Base-by-base conservation (phyloP, 2,888 invertebrate species). In the Hipparchia sbordonii region DNA sequence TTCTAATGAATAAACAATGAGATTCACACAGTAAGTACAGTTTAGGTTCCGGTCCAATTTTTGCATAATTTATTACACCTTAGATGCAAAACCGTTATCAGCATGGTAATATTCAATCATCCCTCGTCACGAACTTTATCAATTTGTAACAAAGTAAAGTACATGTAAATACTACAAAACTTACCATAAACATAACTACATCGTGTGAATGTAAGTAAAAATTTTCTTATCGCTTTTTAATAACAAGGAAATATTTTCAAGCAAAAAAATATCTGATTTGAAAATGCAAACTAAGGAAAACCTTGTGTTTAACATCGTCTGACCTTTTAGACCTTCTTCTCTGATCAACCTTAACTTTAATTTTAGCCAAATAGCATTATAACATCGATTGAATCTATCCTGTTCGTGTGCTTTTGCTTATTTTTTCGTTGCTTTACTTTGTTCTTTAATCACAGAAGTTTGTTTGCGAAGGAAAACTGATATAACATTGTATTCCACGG, bases 1-100 rank as follows among this genome's bases (percentile, higher is more conserved):
- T 52, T 65, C 52, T 65, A 52, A 65, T 65, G 65, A 52, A 65
- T 65, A 33, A 48, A 65, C 52, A 65, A 65, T 65, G 52, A 65
- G 65, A 65, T 65, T 5, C 48, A 63, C 23, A 63, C 51, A 51
- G n/a, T 45, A 46, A 12, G 65, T 52, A 52, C 51, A 51, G 65
- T 65, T 65, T 33, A 65, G 51, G 65, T 52, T 65, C 52, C 65
- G 65, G 65, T 52, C 65, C 33, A 65, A 65, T 65, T 52, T 52
- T 65, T 33, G 2, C 65, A 51, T 65, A 65, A 23, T 33, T 51
- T 65, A 65, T 48, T 46, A 9, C 9, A 59, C 12, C n/a, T 45
- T 4, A 39, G 39, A 12, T 9, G n/a, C 12, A 52, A 12, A 52
- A 33, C 51, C 33, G 65, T 63, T 51, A 48, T 23, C 48, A 45